Conservation (phyloP, 2,113 vertebrate genomes). For the Mobula birostris region DNA sequence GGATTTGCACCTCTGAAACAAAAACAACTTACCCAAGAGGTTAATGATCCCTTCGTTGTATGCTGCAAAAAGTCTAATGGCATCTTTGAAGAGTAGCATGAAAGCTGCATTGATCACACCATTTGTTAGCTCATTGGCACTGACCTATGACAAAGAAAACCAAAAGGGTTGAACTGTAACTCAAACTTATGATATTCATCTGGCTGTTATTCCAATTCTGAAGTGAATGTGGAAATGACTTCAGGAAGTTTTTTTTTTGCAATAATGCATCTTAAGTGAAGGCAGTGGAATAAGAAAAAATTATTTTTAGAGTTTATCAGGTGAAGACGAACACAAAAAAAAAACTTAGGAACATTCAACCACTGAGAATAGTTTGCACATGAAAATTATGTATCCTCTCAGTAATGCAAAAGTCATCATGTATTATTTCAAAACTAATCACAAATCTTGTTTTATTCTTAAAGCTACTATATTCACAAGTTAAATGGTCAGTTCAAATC, state of each 20-base stretch:
- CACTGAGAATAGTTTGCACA: neutral
- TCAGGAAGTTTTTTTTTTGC: neutral
- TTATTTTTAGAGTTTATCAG: neutral
- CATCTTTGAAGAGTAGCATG: conserved; percentile 99
- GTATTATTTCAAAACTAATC: neutral
- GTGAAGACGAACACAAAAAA: neutral
- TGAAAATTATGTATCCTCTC: neutral
- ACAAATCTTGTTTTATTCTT: neutral
- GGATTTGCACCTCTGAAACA: conserved; percentile 1
- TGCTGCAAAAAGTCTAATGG: conserved; percentile 93
- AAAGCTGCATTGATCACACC: conserved; percentile 98
- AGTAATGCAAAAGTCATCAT: neutral
- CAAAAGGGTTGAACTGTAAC: conserved; percentile 34
- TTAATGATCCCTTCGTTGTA: conserved; percentile 99
- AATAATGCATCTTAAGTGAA: neutral
- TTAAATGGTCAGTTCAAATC: neutral
- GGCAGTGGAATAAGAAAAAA: neutral
- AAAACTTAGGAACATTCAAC: neutral
- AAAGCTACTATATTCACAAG: neutral
- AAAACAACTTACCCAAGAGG: conserved; percentile 74
- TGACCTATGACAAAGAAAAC: conserved; percentile 64
- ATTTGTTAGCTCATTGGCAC: conserved; percentile 97
- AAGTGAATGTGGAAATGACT: neutral
- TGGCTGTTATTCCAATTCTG: neutral
- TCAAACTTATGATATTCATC: neutral